Percentiles rank a stretch among this genome's conserved stretches.
These are phyloP conservation scores for Kryptopterus vitreolus DNA, from an alignment of 2,797 vertebrate genomes.

Conservation along the genomic window DNA sequence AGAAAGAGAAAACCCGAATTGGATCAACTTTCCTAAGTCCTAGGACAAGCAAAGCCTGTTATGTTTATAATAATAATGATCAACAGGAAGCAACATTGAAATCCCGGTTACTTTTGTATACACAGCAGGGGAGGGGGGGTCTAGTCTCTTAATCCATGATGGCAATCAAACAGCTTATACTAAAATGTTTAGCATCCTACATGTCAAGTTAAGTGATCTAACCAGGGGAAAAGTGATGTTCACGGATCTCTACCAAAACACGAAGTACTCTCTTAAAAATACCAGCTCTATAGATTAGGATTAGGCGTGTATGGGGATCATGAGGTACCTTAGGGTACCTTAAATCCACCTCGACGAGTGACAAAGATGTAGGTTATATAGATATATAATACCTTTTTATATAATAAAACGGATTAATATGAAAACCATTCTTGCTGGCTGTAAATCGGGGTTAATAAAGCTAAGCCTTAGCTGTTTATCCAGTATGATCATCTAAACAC, in stretches of 20 bases:
- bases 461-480: not conserved
- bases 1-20: slow-evolving; percentile 15
- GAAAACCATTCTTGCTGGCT: too few relatives aligned
- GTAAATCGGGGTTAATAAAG: too few relatives aligned
- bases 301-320: too few relatives aligned
- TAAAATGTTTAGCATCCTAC: not conserved
- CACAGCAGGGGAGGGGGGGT: not conserved
- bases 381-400: too few relatives aligned
- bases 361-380: too few relatives aligned
- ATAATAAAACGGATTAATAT: too few relatives aligned
- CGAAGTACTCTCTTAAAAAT: not conserved
- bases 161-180: not conserved
- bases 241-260: not conserved
- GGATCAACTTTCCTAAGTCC: slow-evolving; percentile 11
- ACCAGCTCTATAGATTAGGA: too few relatives aligned
- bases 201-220: not conserved
- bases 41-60: not conserved
- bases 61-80: not conserved
- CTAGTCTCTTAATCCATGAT: not conserved
- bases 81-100: not conserved
- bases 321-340: too few relatives aligned
- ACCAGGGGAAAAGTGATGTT: not conserved
- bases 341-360: too few relatives aligned
- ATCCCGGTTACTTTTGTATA: not conserved
- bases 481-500: not conserved